These are phyloP conservation scores for Ursus arctos DNA, from an alignment of 2,113 vertebrate genomes.

Conservation along the genomic window DNA sequence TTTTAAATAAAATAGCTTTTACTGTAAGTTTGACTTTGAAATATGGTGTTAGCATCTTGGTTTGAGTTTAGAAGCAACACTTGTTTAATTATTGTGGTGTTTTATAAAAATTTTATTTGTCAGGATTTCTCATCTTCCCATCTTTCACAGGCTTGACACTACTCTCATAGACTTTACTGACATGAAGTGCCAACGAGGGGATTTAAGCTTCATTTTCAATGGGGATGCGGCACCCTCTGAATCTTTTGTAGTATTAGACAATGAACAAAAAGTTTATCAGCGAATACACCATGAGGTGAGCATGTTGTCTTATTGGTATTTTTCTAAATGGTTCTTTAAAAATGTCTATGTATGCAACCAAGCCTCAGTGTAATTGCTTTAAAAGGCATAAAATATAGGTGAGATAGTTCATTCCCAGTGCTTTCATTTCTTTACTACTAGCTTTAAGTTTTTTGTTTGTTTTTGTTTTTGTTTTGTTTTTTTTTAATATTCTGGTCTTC, in stretches of 20 bases:
- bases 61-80: constrained; percentile 16
- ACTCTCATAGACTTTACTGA: constrained; percentile 99
- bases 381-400: not conserved
- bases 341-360: not conserved
- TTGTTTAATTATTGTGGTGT: constrained; percentile 21
- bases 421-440: not conserved
- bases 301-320: not conserved
- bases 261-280: constrained; percentile 99
- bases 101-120: not conserved
- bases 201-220: constrained; percentile 99
- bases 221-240: constrained; percentile 96
- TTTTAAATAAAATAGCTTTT: constrained; percentile 40
- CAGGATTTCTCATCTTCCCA: constrained; percentile 35
- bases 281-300: constrained; percentile 98
- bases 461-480: not conserved
- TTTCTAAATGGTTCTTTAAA: not conserved
- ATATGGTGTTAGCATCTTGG: constrained; percentile 25
- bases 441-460: not conserved
- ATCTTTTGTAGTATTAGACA: constrained; percentile 99
- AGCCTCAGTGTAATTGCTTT: not conserved
- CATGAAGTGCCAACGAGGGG: constrained; percentile 99
- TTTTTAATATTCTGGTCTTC: not conserved
- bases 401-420: not conserved
- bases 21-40: constrained; percentile 37
- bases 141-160: constrained; percentile 95